Base-by-base conservation (phyloP, 2,888 invertebrate genomes). In the Eupithecia subfuscata region DNA sequence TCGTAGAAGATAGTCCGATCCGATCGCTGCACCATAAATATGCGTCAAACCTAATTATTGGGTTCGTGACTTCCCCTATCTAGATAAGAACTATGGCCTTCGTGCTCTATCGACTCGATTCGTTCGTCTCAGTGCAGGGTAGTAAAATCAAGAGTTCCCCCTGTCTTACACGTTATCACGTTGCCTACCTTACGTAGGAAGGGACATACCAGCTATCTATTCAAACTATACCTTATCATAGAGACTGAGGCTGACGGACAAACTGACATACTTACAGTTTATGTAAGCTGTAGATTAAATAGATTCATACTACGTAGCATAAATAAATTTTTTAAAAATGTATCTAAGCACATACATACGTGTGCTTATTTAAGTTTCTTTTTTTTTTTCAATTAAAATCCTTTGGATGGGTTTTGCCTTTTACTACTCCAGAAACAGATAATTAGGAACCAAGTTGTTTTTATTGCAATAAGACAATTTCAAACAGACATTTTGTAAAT, bases 51-150 rank as follows among this genome's bases (percentile, higher is more conserved):
- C 67, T 67, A 67, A 67, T 67, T 40, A 70, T 70, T 40, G 14
- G 4, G 40, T 56, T 60, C 70, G 56, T 56, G 70, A 70, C 70
- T 70, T 70, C 22, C 48, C 30, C n/a, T n/a, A n/a, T 37, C 67
- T 22, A 22, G 30, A 63, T 67, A 37, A 22, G 7, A 67, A n/a
- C n/a, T 40, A 8, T 40, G n/a, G 34, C n/a, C 18, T 52, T 22
- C 70, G 40, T 70, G 56, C 56, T 5, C 40, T 40, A 60, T 70
- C 37, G 70, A 22, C 25, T 7, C 9, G 34, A 37, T 12, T 14
- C 37, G 12, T 25, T 70, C 70, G 18, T 70, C 70, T 48, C 7
- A 64, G n/a, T n/a, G n/a, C 43, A 6, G 40, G 18, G 71, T 64
- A 65, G n/a, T 48, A 9, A 48, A 64, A 65, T n/a, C 45, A 48